phyloP scores from a whole-genome alignment of 2,113 vertebrate species.

The Patagioenas fasciata region DNA sequence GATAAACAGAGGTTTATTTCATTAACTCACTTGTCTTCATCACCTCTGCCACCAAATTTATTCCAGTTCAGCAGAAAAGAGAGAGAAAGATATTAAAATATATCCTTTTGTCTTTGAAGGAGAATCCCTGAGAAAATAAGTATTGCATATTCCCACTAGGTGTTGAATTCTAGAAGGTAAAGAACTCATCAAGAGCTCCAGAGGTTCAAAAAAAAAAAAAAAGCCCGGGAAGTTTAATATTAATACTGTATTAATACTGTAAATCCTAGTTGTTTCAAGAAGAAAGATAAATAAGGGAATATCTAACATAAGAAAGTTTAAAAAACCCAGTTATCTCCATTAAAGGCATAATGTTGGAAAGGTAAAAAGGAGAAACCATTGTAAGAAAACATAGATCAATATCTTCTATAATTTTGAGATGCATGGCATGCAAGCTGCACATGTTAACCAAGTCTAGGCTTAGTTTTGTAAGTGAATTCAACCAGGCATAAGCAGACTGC shows the following conservation, averaged over 20 bases:
- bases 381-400: background rate
- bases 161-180: background rate
- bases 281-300: background rate
- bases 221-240: background rate
- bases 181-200: background rate
- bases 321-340: background rate
- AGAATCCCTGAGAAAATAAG: background rate
- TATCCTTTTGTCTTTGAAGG: background rate
- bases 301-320: background rate
- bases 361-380: rapidly evolving
- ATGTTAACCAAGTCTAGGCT: background rate
- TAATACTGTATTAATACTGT: background rate
- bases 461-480: background rate
- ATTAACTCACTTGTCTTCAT: background rate
- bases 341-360: background rate
- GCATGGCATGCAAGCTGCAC: background rate
- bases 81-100: background rate
- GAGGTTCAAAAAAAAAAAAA: background rate
- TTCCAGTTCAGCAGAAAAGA: background rate
- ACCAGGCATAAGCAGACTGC: background rate
- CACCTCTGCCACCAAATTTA: background rate
- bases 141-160: background rate
- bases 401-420: background rate
- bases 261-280: background rate
- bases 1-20: background rate